These are phyloP conservation scores for Eulemur mongoz DNA, from an alignment of 2,797 vertebrate genomes.

Conservation along the genomic window DNA sequence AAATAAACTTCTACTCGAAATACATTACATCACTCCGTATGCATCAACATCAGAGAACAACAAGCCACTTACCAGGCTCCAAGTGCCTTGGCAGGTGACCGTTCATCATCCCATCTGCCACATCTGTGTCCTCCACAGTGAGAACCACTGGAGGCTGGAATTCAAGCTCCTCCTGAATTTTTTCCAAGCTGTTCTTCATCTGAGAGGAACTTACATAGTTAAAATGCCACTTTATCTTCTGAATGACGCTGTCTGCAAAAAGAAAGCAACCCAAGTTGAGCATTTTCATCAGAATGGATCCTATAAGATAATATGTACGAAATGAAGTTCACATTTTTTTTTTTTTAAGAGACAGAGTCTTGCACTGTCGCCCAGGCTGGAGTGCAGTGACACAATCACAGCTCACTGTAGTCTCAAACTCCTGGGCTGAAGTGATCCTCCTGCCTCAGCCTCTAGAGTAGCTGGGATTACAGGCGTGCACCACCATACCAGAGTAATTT, in stretches of 20 bases:
- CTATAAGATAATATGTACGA: background rate
- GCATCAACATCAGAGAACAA: rapidly evolving
- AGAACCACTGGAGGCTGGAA: constrained; percentile 89
- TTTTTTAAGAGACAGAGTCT: background rate
- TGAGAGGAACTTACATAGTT: constrained; percentile 86
- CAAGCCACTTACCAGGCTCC: constrained; percentile 87
- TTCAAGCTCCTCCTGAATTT: constrained; percentile 91
- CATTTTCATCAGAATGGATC: background rate
- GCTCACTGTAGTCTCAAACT: background rate
- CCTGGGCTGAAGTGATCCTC: background rate
- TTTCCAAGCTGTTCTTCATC: constrained; percentile 86
- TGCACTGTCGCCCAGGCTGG: background rate
- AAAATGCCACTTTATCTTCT: constrained; percentile 94
- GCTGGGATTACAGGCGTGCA: background rate
- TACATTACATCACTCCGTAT: rapidly evolving
- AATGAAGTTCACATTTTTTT: background rate
- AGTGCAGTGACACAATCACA: background rate
- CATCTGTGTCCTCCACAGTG: constrained; percentile 88
- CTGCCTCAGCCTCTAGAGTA: background rate
- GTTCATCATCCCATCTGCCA: constrained; percentile 89
- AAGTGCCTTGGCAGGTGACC: constrained; percentile 82
- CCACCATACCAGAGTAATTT: background rate
- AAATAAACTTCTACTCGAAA: background rate
- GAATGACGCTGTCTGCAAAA: constrained; percentile 90
- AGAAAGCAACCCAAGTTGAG: background rate